Base-by-base conservation (phyloP, 2,888 invertebrate genomes). In the Agriopis marginaria region DNA sequence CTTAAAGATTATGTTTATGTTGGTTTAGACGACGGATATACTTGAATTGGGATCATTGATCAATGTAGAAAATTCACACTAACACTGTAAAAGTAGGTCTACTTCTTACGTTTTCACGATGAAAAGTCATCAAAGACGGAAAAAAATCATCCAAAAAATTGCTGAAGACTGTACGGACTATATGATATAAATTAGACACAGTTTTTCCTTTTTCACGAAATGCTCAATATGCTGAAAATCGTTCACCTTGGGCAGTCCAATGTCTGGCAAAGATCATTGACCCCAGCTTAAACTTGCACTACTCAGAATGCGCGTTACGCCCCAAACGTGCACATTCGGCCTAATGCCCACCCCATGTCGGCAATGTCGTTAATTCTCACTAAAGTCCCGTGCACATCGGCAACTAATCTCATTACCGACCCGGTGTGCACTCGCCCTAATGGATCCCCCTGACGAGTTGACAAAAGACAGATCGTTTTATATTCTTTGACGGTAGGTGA, bases 401-500 rank as follows among this genome's bases (percentile, higher is more conserved):
- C 80, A 74, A 70, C 83, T 87, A 85, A 86, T 86, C 86, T 83
- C 83, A 85, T 86, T 87, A 86, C 76, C 77, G 78, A 45, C 65
- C 73, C 77, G 69, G 80, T 78, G 82, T 79, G 82, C 82, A 82
- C 82, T 83, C 84, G 81, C 84, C 80, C 78, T 81, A 85, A 86
- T 82, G 80, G 81, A 78, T 79, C 81, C 85, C 42, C 79, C 75
- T 81, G 83, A 78, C 79, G 80, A 77, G 76, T 78, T 79, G 77
- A 84, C 84, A 84, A 85, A 82, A 85, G 84, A 82, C 77, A 75
- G 75, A 65, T 72, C 75, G 72, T 74, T 77, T 77, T 76, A 71
- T 74, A 72, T 72, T 72, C 66, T 70, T 75, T 75, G 62, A 66
- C 66, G 59, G 62, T 54, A 64, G 60, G 62, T 73, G 69, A 69